phyloP scores from a whole-genome alignment of 2,113 vertebrate genomes.

The Pseudorasbora parva region DNA sequence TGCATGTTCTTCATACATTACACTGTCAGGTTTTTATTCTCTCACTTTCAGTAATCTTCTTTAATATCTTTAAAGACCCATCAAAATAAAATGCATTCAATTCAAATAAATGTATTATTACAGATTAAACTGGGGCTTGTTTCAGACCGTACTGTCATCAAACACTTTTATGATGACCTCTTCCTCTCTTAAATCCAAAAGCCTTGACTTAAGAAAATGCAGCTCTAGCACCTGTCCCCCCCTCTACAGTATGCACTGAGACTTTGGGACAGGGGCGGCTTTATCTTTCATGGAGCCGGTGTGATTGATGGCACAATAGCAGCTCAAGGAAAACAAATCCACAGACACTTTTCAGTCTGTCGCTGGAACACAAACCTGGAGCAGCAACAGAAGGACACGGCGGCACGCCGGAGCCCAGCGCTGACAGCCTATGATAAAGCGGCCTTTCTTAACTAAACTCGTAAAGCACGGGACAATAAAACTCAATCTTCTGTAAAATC shows the following conservation, averaged over 20 bases:
- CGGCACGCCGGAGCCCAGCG: conserved; percentile 56
- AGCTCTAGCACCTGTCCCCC: conserved; percentile 18
- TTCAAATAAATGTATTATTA: conserved; percentile 42
- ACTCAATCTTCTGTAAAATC: conserved; percentile 99
- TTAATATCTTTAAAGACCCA: background rate
- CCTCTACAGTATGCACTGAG: background rate
- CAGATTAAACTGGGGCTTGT: conserved; percentile 47
- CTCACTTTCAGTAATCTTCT: background rate
- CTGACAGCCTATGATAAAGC: conserved; percentile 97
- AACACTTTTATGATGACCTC: conserved; percentile 51
- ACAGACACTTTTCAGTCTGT: conserved; percentile 73
- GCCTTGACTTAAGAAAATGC: conserved; percentile 49
- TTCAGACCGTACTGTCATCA: conserved; percentile 43
- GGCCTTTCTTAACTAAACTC: conserved; percentile 99
- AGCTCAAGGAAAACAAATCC: conserved; percentile 77
- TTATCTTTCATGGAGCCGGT: conserved; percentile 67
- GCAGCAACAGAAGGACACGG: conserved; percentile 84
- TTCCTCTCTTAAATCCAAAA: conserved; percentile 52
- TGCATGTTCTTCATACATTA: background rate
- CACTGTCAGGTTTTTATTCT: background rate
- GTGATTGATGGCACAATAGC: conserved; percentile 73
- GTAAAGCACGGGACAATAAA: conserved; percentile 99
- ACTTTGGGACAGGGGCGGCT: conserved; percentile 57
- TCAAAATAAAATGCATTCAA: conserved; percentile 27
- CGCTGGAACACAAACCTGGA: conserved; percentile 62